Percentiles rank a stretch among this genome's conserved stretches.
phyloP scores from a whole-genome alignment of 2,888 invertebrate species.

The Dicyrtomina minuta region DNA sequence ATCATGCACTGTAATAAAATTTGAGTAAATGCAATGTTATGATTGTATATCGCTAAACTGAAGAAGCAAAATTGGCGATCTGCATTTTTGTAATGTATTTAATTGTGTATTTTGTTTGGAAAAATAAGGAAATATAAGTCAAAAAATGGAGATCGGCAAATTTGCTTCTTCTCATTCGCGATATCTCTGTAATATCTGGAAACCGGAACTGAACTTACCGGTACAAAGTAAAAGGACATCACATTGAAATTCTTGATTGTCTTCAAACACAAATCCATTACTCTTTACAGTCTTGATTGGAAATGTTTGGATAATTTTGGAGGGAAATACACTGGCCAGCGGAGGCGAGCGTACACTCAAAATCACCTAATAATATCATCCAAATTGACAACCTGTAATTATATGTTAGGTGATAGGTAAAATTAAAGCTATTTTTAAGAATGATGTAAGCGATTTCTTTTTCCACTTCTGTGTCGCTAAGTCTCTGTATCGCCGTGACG shows the following conservation, averaged over 20 bases:
- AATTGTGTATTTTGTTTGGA: too few species aligned
- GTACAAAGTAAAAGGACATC: constrained; percentile 42
- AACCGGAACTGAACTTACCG: neutral
- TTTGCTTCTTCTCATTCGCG: too few species aligned
- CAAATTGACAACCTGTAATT: neutral
- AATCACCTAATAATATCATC: constrained; percentile 27
- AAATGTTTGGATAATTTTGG: constrained; percentile 29
- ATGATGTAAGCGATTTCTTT: neutral
- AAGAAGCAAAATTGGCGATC: too few species aligned
- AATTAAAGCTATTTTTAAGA: neutral
- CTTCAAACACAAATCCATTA: constrained; percentile 33
- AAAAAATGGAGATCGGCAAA: too few species aligned
- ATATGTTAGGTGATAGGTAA: too few species aligned
- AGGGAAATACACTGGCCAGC: constrained; percentile 10
- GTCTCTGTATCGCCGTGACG: too few species aligned
- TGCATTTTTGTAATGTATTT: too few species aligned
- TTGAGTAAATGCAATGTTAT: too few species aligned
- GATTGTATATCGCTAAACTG: too few species aligned
- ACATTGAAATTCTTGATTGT: constrained; percentile 39
- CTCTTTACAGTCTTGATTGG: constrained; percentile 33
- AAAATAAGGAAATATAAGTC: too few species aligned
- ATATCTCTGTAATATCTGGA: neutral
- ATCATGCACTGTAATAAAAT: constrained; percentile 27
- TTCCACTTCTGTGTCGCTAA: too few species aligned
- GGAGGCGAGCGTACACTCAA: constrained; percentile 28